phyloP scores from a whole-genome alignment of 2,888 invertebrate species.

The Cecidostiba fungosa region DNA sequence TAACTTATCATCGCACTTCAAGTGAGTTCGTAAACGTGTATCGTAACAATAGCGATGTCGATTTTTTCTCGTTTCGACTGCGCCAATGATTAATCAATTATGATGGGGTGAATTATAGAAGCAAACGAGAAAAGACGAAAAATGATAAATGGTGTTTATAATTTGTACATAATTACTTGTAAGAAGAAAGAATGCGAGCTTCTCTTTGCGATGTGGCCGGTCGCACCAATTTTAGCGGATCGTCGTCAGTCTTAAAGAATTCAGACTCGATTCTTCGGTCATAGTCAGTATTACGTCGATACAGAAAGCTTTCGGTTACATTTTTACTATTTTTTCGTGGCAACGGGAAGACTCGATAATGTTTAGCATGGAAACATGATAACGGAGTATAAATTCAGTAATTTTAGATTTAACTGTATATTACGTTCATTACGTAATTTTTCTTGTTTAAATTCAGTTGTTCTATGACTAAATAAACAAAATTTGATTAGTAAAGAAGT shows the following conservation, averaged over 20 bases:
- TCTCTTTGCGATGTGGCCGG: conserved; percentile 30
- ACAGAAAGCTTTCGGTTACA: background rate
- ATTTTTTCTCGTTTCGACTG: conserved; percentile 20
- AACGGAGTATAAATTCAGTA: background rate
- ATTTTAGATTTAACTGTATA: conserved; percentile 17
- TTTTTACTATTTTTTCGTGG: background rate
- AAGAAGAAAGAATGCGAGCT: conserved; percentile 48
- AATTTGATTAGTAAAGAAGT: conserved; percentile 50
- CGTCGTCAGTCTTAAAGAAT: conserved; percentile 23
- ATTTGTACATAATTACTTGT: conserved; percentile 61
- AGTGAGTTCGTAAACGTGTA: conserved; percentile 49
- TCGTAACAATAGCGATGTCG: conserved; percentile 22
- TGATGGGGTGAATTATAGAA: background rate
- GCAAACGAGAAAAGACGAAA: conserved; percentile 2
- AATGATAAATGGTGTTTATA: conserved; percentile 57
- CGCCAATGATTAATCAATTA: conserved; percentile 16
- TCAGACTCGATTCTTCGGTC: background rate
- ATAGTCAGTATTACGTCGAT: background rate
- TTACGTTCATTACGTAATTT: conserved; percentile 40
- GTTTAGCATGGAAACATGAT: background rate
- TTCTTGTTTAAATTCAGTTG: conserved; percentile 54
- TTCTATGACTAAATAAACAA: conserved; percentile 50
- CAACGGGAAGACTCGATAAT: too few species aligned
- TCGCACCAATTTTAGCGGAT: background rate
- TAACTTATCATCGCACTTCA: conserved; percentile 59